These are phyloP conservation scores for Drosophila nannoptera DNA, from an alignment of 1,140 invertebrate species.

Conservation along the genomic window DNA sequence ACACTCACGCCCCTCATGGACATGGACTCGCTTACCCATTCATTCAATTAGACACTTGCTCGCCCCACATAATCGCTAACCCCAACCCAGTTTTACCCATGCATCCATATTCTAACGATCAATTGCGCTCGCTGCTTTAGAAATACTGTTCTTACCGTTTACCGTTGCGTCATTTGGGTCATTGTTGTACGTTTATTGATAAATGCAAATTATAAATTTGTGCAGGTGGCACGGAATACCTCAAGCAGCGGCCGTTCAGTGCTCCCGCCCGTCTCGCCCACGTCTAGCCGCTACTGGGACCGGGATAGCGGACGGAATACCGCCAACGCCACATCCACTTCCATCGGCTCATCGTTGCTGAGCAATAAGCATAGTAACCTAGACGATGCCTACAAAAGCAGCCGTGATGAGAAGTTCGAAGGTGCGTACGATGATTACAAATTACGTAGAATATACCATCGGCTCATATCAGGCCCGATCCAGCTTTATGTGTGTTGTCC, in stretches of 20 bases:
- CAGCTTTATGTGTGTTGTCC: no score
- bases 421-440: conserved; percentile 43
- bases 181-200: background rate
- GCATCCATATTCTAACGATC: conserved; percentile 46
- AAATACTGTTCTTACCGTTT: background rate
- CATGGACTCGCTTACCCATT: background rate
- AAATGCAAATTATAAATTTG: conserved; percentile 20
- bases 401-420: conserved; percentile 68
- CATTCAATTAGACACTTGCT: background rate
- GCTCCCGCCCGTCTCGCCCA: conserved; percentile 72
- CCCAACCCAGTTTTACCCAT: conserved; percentile 14
- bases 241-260: conserved; percentile 48
- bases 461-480: no score
- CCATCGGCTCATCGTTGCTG: conserved; percentile 52
- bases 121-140: conserved; percentile 55
- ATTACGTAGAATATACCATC: background rate
- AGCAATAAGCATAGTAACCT: conserved; percentile 50
- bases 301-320: conserved; percentile 56
- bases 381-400: conserved; percentile 59
- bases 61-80: conserved; percentile 10
- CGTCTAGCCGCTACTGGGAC: conserved; percentile 74
- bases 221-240: conserved; percentile 55
- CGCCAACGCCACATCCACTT: conserved; percentile 44
- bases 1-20: background rate
- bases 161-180: background rate